Conservation (phyloP, 2,888 invertebrate genomes). For the Xestia sexstrigata region DNA sequence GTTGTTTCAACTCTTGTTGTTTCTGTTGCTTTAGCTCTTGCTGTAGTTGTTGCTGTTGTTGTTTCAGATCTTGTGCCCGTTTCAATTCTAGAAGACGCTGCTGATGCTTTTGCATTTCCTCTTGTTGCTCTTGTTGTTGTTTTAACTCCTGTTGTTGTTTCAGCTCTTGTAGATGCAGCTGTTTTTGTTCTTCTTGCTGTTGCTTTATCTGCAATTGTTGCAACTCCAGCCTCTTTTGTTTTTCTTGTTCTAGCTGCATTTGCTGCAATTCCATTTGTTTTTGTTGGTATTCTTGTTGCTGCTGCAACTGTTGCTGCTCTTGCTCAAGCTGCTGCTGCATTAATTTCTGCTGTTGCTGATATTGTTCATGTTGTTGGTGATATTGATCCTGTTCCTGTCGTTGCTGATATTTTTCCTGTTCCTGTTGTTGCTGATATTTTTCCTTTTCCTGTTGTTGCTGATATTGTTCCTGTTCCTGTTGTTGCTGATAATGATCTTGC, state of each 20-base stretch:
- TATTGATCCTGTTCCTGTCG: slow-evolving; percentile 37
- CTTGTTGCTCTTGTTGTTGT: slow-evolving; percentile 52
- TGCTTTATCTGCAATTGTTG: slow-evolving; percentile 36
- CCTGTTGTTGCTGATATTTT: slow-evolving; percentile 12
- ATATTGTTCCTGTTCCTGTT: slow-evolving; percentile 17
- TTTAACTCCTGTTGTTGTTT: slow-evolving; percentile 46
- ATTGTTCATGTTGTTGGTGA: slow-evolving; percentile 35
- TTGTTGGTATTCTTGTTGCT: slow-evolving; percentile 18
- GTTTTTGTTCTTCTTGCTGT: slow-evolving; percentile 40
- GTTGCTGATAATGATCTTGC: slow-evolving; percentile 11
- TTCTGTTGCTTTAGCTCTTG: slow-evolving; percentile 37
- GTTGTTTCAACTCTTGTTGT: slow-evolving; percentile 37
- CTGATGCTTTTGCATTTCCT: slow-evolving; percentile 56
- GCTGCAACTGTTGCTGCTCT: slow-evolving; percentile 7
- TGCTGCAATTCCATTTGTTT: slow-evolving; percentile 13
- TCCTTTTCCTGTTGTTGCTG: slow-evolving; percentile 16
- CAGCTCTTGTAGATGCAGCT: slow-evolving; percentile 25
- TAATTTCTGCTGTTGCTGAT: slow-evolving; percentile 43
- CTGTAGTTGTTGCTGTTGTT: slow-evolving; percentile 32
- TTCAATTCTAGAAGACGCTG: slow-evolving; percentile 55
- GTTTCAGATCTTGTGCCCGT: slow-evolving; percentile 44
- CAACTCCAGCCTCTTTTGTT: slow-evolving; percentile 28
- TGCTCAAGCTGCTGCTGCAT: slow-evolving; percentile 20
- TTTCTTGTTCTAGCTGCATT: slow-evolving; percentile 19
- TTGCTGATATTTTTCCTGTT: slow-evolving; percentile 25